Evolutionary conservation across 2,888 invertebrate genomes (phyloP).

Genomic region (Parthenolecanium corni): DNA sequence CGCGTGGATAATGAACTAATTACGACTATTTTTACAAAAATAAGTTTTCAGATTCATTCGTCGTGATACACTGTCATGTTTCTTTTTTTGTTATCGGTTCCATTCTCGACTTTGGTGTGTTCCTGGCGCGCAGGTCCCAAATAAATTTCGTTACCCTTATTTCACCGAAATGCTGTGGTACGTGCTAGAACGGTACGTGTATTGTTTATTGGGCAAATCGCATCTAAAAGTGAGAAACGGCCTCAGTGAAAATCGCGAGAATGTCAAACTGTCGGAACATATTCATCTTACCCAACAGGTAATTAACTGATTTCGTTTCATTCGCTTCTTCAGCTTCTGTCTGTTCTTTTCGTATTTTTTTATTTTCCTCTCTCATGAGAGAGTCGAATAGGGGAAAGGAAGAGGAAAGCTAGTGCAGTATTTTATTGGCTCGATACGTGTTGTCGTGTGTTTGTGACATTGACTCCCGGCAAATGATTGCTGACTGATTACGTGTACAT

Average conservation of each 20-base stretch:
- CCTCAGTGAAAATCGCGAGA: constrained; percentile 31
- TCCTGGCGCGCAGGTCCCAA: constrained; percentile 65
- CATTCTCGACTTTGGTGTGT: too few species aligned
- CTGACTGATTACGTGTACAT: not conserved
- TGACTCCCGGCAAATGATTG: not conserved
- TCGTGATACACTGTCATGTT: not conserved
- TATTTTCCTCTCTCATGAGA: not conserved
- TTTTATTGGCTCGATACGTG: not conserved
- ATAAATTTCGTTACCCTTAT: constrained; percentile 95
- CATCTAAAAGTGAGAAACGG: constrained; percentile 45
- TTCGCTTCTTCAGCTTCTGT: too few species aligned
- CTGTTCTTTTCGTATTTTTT: not conserved
- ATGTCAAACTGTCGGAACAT: constrained; percentile 42
- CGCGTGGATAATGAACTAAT: too few species aligned
- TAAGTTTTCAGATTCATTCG: constrained; percentile 17
- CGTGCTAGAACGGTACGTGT: constrained; percentile 84
- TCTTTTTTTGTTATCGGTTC: too few species aligned
- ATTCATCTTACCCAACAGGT: constrained; percentile 68
- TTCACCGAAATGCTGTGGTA: constrained; percentile 98
- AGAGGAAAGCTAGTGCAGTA: too few species aligned
- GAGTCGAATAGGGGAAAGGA: too few species aligned
- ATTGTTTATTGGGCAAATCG: constrained; percentile 68
- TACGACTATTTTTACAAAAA: too few species aligned
- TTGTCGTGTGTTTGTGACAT: not conserved
- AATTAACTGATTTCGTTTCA: constrained; percentile 30